Evolutionary conservation across 1,140 invertebrate genomes (phyloP).

Genomic region (Listronotus oregonensis): DNA sequence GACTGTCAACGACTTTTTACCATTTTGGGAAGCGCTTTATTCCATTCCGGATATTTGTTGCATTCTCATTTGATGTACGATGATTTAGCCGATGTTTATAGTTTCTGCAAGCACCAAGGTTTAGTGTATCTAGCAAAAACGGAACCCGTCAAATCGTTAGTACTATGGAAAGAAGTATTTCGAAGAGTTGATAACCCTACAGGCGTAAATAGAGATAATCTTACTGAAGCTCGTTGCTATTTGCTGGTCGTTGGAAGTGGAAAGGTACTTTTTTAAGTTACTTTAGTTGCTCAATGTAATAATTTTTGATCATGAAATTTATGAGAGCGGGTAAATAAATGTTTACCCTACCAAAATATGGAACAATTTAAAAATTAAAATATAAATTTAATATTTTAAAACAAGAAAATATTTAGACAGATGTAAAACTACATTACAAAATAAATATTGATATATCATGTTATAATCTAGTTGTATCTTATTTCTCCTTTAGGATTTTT

Average conservation of each 20-base stretch:
- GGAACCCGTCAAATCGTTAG: conserved; percentile 69
- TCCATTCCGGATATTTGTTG: conserved; percentile 72
- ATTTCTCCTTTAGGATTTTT: conserved; percentile 58
- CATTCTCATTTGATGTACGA: conserved; percentile 73
- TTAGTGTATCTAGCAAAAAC: conserved; percentile 67
- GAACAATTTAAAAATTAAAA: too few species aligned
- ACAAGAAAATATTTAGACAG: too few species aligned
- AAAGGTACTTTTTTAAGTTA: conserved; percentile 57
- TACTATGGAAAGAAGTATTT: conserved; percentile 79
- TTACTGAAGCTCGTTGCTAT: conserved; percentile 68
- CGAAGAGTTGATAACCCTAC: conserved; percentile 57
- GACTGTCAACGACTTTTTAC: conserved; percentile 78
- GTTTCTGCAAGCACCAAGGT: conserved; percentile 70
- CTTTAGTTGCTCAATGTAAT: too few species aligned
- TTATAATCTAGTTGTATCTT: background rate
- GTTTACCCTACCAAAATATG: too few species aligned
- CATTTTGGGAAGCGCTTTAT: conserved; percentile 74
- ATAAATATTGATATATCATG: background rate
- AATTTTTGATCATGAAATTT: too few species aligned
- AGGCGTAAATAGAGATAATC: conserved; percentile 11
- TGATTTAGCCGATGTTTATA: conserved; percentile 72
- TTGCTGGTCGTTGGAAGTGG: conserved; percentile 75
- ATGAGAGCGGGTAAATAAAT: too few species aligned
- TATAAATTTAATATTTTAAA: too few species aligned
- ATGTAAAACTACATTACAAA: background rate